Percentiles rank a stretch among this genome's conserved stretches.
These are phyloP conservation scores for Heterocephalus glaber DNA, from an alignment of 2,113 vertebrate genomes.

Conservation along the genomic window DNA sequence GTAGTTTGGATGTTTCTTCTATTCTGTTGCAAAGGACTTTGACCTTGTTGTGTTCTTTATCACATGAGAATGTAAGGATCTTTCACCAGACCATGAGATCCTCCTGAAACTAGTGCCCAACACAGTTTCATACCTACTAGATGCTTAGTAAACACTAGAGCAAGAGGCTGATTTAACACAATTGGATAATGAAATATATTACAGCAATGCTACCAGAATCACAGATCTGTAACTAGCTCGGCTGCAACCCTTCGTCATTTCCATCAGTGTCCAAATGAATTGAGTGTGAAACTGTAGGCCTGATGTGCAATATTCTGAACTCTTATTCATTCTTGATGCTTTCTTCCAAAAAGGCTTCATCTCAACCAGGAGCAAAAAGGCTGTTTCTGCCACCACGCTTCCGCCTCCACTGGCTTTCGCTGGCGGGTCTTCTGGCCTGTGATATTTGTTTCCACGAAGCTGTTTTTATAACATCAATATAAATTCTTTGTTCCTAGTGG, in stretches of 20 bases:
- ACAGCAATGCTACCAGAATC: background rate
- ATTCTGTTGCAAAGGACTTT: background rate
- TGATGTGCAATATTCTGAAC: background rate
- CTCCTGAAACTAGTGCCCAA: background rate
- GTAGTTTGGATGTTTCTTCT: background rate
- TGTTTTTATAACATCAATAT: background rate
- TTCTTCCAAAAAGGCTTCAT: background rate
- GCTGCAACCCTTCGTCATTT: background rate
- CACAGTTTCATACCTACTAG: background rate
- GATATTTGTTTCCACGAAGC: background rate
- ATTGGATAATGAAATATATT: background rate
- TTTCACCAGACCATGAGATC: background rate
- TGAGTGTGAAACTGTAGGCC: background rate
- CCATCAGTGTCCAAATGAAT: background rate
- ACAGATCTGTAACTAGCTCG: background rate
- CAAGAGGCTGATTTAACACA: background rate
- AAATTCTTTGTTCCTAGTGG: background rate
- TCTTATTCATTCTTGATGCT: background rate
- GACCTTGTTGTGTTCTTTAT: conserved; percentile 2
- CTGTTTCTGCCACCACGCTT: background rate
- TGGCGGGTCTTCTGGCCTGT: background rate
- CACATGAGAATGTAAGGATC: background rate
- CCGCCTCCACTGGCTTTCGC: background rate
- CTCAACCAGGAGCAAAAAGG: background rate
- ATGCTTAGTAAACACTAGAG: background rate